Percentiles rank a stretch among this genome's conserved stretches.
phyloP scores from a whole-genome alignment of 2,113 vertebrate species.

The Pluvialis apricaria region DNA sequence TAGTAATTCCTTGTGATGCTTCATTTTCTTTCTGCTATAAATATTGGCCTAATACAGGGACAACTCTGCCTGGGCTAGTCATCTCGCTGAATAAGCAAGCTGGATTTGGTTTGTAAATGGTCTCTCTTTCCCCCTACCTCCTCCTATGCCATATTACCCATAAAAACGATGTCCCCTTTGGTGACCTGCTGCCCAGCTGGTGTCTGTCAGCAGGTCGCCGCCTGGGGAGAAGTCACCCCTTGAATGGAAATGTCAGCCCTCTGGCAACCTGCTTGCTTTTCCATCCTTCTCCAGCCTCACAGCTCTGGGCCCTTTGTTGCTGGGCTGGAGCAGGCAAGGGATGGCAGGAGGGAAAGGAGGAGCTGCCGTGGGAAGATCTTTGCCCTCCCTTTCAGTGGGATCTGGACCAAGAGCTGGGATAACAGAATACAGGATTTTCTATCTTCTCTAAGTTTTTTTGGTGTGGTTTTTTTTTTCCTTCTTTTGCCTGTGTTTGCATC shows the following conservation, averaged over 20 bases:
- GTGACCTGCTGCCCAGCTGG: background rate
- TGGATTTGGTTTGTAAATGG: background rate
- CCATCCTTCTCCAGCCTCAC: fast-evolving
- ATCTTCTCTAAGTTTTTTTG: background rate
- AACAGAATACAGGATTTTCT: background rate
- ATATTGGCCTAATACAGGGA: constrained; percentile 3
- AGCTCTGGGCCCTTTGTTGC: background rate
- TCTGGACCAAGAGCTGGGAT: background rate
- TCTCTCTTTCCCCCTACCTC: background rate
- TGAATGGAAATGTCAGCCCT: background rate
- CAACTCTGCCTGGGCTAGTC: background rate
- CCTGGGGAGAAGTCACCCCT: background rate
- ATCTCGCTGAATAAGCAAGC: background rate
- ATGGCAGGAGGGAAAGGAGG: background rate
- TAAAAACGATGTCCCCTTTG: background rate
- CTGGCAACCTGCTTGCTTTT: background rate
- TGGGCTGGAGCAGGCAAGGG: background rate
- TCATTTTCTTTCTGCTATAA: constrained; percentile 42
- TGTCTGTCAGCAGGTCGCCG: fast-evolving
- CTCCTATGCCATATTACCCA: background rate
- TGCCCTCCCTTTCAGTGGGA: background rate
- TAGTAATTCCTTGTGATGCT: constrained; percentile 30
- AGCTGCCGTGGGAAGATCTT: fast-evolving
- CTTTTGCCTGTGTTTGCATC: background rate
- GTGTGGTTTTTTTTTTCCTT: background rate